phyloP scores from a whole-genome alignment of 2,113 vertebrate genomes.

The Calonectris borealis region DNA sequence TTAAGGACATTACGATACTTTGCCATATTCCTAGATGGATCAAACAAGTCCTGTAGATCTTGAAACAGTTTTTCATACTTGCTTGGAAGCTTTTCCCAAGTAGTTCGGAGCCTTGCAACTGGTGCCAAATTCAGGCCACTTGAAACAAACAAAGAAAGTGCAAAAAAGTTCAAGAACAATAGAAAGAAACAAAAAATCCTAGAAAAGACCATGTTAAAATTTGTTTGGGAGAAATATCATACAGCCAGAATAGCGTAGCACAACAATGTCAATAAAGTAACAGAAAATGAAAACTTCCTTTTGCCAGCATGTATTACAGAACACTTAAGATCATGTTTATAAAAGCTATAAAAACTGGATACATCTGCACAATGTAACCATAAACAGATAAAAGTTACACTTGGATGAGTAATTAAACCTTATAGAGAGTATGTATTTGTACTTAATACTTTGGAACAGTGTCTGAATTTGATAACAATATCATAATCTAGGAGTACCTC shows the following conservation, averaged over 20 bases:
- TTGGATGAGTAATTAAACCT: not conserved
- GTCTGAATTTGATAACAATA: not conserved
- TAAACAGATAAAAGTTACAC: not conserved
- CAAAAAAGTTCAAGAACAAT: not conserved
- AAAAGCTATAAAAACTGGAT: not conserved
- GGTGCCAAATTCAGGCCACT: constrained; percentile 96
- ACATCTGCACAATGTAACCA: not conserved
- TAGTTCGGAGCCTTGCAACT: constrained; percentile 93
- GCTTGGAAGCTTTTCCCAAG: constrained; percentile 98
- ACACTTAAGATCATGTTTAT: not conserved
- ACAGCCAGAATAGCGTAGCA: not conserved
- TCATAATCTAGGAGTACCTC: not conserved
- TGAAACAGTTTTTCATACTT: constrained; percentile 98
- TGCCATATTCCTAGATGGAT: constrained; percentile 98
- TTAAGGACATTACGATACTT: constrained; percentile 98
- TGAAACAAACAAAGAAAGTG: not conserved
- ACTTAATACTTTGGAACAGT: not conserved
- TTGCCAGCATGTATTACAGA: not conserved
- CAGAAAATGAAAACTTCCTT: not conserved
- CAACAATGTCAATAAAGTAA: not conserved
- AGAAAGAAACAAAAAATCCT: not conserved
- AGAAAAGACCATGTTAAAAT: not conserved
- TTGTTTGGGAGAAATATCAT: not conserved
- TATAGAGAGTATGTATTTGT: not conserved
- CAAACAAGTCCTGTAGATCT: constrained; percentile 97